phyloP scores from a whole-genome alignment of 2,888 invertebrate species.

The Amblyjoppa proteus region DNA sequence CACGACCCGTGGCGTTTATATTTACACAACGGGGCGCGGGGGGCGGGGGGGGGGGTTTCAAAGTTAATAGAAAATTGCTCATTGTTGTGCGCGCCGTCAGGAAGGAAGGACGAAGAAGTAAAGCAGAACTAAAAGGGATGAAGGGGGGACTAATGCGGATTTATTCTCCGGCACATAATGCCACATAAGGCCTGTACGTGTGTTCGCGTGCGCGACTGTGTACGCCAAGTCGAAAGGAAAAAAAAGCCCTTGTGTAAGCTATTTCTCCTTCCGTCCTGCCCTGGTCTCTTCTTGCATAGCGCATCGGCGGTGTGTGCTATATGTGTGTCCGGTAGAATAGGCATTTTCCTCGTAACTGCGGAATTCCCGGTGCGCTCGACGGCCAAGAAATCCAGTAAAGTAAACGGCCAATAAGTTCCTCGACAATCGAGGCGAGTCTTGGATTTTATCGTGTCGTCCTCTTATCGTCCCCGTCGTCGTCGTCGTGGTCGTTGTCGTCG shows the following conservation, averaged over 20 bases:
- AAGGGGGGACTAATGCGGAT: conserved; percentile 56
- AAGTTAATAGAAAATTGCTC: conserved; percentile 68
- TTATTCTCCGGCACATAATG: conserved; percentile 52
- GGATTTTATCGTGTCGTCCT: conserved; percentile 67
- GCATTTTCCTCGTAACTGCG: conserved; percentile 62
- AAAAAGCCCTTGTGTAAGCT: conserved; percentile 62
- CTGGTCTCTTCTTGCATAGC: background rate
- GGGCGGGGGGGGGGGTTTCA: conserved; percentile 40
- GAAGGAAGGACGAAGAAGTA: conserved; percentile 29
- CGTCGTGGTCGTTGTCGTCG: conserved; percentile 29
- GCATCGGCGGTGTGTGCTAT: background rate
- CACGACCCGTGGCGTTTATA: conserved; percentile 50
- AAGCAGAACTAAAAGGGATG: conserved; percentile 34
- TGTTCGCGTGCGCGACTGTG: background rate
- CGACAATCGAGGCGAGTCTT: conserved; percentile 65
- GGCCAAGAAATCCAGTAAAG: conserved; percentile 56
- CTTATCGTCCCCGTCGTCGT: conserved; percentile 18
- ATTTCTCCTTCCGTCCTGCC: conserved; percentile 49
- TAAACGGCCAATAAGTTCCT: conserved; percentile 67
- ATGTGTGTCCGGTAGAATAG: conserved; percentile 53
- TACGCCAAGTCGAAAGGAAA: conserved; percentile 31
- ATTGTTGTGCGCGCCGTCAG: conserved; percentile 59
- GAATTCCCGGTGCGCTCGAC: conserved; percentile 32
- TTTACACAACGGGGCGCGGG: conserved; percentile 51
- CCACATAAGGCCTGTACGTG: background rate